phyloP scores from a whole-genome alignment of 2,113 vertebrate genomes.

The Xiphophorus maculatus region DNA sequence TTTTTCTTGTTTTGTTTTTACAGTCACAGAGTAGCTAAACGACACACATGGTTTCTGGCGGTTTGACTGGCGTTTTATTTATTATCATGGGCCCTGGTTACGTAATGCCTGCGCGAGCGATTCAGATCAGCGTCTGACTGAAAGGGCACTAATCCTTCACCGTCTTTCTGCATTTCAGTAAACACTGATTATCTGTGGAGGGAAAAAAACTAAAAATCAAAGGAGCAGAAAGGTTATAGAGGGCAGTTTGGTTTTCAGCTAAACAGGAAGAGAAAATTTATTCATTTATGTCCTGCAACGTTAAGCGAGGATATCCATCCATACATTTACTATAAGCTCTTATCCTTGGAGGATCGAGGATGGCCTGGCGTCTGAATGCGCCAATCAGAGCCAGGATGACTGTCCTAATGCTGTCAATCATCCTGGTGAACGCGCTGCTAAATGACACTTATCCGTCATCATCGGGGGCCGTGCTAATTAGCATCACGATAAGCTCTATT shows the following conservation, averaged over 20 bases:
- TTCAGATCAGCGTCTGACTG: conserved; percentile 1
- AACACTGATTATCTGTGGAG: background rate
- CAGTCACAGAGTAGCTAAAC: background rate
- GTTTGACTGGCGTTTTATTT: background rate
- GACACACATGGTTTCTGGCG: background rate
- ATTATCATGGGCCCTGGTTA: background rate
- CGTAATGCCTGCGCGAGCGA: background rate
- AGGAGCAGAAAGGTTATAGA: background rate
- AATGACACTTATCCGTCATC: no score
- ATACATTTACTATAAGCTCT: no score
- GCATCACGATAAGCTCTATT: no score
- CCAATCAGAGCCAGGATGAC: no score
- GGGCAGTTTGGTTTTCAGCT: background rate
- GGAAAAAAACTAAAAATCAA: background rate
- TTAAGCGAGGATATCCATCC: background rate
- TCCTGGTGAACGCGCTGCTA: no score
- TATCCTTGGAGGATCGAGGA: no score
- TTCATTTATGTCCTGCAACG: background rate
- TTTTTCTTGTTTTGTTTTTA: background rate
- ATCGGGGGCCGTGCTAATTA: no score
- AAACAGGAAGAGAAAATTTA: background rate
- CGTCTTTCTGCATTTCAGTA: background rate
- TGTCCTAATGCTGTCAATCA: no score
- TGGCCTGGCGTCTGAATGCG: no score
- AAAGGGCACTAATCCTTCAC: background rate